Conservation (phyloP, 2,888 invertebrate genomes). For the Melanchra persicariae region DNA sequence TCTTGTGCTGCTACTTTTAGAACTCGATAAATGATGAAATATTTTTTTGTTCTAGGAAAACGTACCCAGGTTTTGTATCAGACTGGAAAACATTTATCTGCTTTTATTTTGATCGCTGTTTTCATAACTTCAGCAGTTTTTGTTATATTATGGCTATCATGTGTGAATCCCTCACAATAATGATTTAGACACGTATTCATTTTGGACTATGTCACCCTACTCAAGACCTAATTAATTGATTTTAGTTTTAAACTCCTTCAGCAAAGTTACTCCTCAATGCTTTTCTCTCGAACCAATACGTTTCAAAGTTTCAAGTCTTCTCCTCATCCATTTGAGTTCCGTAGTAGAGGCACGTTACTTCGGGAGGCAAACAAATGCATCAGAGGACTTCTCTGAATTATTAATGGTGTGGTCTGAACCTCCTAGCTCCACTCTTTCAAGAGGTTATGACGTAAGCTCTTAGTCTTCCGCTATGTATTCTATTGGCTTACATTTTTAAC, state of each 20-base stretch:
- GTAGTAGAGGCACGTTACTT: slow-evolving; percentile 63
- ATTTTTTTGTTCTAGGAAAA: neutral
- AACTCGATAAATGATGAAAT: slow-evolving; percentile 39
- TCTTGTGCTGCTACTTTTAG: slow-evolving; percentile 56
- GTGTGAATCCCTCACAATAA: neutral
- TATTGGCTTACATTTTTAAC: slow-evolving; percentile 54
- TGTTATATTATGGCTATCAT: neutral
- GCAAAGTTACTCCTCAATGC: slow-evolving; percentile 13
- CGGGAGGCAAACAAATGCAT: slow-evolving; percentile 78
- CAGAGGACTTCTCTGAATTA: slow-evolving; percentile 78
- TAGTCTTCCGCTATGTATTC: slow-evolving; percentile 59
- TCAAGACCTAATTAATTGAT: neutral
- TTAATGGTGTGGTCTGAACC: slow-evolving; percentile 74
- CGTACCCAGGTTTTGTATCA: slow-evolving; percentile 2
- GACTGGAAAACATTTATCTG: neutral
- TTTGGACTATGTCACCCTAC: neutral
- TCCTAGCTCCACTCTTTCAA: slow-evolving; percentile 62
- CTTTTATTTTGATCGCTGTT: neutral
- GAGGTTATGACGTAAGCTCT: slow-evolving; percentile 71
- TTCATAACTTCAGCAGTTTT: neutral
- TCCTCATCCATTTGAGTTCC: slow-evolving; percentile 30
- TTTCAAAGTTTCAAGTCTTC: slow-evolving; percentile 34
- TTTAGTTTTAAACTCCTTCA: neutral
- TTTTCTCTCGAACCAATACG: slow-evolving; percentile 24
- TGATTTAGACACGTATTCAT: neutral